Evolutionary conservation across 2,888 invertebrate genomes (phyloP).

Genomic region (Herminia tarsipennalis): DNA sequence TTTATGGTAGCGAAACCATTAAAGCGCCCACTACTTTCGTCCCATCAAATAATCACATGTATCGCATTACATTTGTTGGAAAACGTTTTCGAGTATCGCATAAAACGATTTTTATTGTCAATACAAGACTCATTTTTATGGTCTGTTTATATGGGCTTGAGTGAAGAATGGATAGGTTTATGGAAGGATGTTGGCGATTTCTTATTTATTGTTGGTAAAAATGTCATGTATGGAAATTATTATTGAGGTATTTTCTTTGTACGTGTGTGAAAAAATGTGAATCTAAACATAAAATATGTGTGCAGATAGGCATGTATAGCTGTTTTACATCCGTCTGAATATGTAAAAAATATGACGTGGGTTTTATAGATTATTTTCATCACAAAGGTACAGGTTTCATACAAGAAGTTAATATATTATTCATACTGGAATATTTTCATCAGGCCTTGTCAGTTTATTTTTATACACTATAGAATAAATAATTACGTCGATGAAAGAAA

Average conservation of each 20-base stretch:
- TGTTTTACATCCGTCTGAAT: background rate
- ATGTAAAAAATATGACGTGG: background rate
- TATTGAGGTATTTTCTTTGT: conserved; percentile 16
- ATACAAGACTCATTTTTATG: conserved; percentile 77
- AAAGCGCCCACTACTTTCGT: conserved; percentile 25
- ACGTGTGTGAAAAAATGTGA: background rate
- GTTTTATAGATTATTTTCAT: background rate
- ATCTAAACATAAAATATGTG: background rate
- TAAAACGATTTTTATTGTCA: conserved; percentile 72
- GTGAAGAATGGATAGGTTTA: conserved; percentile 62
- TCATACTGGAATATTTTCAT: too few species aligned
- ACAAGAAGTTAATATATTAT: background rate
- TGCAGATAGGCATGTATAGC: background rate
- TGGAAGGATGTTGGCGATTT: conserved; percentile 61
- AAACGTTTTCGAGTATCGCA: conserved; percentile 58
- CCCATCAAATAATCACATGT: conserved; percentile 31
- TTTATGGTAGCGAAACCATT: conserved; percentile 22
- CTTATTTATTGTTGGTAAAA: conserved; percentile 52
- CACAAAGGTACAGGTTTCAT: too few species aligned
- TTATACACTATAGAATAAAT: too few species aligned
- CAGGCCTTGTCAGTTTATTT: too few species aligned
- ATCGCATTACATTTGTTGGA: conserved; percentile 43
- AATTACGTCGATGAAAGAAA: too few species aligned
- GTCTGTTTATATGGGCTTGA: conserved; percentile 71
- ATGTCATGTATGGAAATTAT: conserved; percentile 38